phyloP scores from a whole-genome alignment of 2,797 vertebrate genomes.

The Spatula versicolor region DNA sequence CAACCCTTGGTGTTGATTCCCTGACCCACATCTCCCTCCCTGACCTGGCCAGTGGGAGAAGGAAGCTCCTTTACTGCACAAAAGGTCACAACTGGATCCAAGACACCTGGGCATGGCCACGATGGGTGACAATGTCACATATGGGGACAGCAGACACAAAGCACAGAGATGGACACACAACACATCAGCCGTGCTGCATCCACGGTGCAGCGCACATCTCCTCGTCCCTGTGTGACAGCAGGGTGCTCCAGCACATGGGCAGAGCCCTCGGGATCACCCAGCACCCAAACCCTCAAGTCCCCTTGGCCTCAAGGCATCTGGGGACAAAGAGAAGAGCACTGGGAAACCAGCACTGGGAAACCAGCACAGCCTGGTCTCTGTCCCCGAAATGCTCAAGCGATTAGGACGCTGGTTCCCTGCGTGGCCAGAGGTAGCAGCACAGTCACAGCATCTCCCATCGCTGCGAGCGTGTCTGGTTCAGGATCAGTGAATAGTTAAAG shows the following conservation, averaged over 20 bases:
- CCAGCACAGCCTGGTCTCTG: neutral
- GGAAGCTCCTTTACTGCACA: accelerated
- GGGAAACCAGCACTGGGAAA: neutral
- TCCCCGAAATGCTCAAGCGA: accelerated
- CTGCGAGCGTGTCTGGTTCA: accelerated
- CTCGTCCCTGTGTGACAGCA: accelerated
- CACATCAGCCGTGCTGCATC: accelerated
- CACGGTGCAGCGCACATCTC: accelerated
- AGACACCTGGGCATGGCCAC: accelerated
- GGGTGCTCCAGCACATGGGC: neutral
- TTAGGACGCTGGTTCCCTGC: accelerated
- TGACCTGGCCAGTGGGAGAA: neutral
- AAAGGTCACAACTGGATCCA: accelerated
- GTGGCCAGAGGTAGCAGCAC: neutral
- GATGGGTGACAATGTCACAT: accelerated
- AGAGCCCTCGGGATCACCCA: neutral
- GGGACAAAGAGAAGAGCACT: accelerated
- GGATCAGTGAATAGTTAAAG: neutral
- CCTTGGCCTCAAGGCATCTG: accelerated
- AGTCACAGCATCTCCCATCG: accelerated
- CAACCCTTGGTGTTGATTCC: neutral
- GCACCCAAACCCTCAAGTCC: accelerated
- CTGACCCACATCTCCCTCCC: neutral
- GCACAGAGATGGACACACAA: neutral
- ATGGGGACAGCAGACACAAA: accelerated